Conservation (phyloP, 2,888 invertebrate species). For the Limnephilus marmoratus region DNA sequence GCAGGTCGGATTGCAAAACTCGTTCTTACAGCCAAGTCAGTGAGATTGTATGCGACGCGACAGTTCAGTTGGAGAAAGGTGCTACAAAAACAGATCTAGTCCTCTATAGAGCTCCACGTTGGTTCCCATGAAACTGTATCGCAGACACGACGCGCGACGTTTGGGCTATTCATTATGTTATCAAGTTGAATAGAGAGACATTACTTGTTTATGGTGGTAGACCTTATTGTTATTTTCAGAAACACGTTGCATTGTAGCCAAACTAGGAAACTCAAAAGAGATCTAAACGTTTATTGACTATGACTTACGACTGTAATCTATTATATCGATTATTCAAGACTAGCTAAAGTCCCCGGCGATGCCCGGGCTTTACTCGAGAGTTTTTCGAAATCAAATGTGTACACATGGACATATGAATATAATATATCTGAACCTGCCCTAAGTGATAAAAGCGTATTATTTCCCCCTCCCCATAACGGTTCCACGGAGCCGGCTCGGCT, state of each 20-base stretch:
- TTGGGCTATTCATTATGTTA: slow-evolving; percentile 15
- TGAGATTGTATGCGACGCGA: slow-evolving; percentile 27
- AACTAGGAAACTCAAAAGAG: neutral
- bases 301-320: neutral
- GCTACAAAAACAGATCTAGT: slow-evolving; percentile 27
- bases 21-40: neutral
- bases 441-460: too few species aligned
- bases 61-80: slow-evolving; percentile 33
- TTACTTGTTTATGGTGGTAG: neutral
- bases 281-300: neutral
- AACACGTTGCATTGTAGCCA: neutral
- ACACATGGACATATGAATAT: too few species aligned
- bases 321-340: neutral
- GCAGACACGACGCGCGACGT: slow-evolving; percentile 43
- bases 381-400: too few species aligned
- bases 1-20: neutral
- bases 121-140: slow-evolving; percentile 22
- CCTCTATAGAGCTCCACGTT: neutral
- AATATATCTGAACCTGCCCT: too few species aligned
- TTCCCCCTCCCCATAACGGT: too few species aligned
- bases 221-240: neutral
- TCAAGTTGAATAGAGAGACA: neutral
- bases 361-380: too few species aligned
- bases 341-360: too few species aligned
- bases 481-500: too few species aligned